Base-by-base conservation (phyloP, 2,888 invertebrate genomes). In the Stratiomys singularior region DNA sequence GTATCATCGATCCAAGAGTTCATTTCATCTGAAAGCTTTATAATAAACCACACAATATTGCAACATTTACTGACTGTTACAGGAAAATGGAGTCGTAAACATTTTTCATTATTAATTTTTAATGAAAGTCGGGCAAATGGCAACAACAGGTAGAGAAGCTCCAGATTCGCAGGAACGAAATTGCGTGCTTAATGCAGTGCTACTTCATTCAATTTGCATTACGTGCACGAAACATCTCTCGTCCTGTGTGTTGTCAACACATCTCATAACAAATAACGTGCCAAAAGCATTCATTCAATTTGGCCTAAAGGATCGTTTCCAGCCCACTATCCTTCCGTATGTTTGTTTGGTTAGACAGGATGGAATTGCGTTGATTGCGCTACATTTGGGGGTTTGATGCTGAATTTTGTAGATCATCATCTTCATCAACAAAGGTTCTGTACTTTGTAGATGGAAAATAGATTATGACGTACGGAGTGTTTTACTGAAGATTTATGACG, bases 141-240 rank as follows among this genome's bases (percentile, higher is more conserved):
- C 15, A 18, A 18, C 23, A 60, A 60, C 60, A 60, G 25, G 60
- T 60, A 21, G 5, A 60, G 25, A 5, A 25, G 4, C 23, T 21
- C 21, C 23, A 23, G n/a, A n/a, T 9, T 56, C 56, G 56, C 5
- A n/a, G 56, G 18, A 18, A 21, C 11, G 21, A 25, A 5, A 18
- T 13, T 18, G 56, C 18, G 60, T 13, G 5, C 23, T n/a, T 60
- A 25, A 60, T 21, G 25, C 37, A 37, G 9, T 37, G 37, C 37
- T 37, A 25, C 60, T 18, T 13, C 60, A 60, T 18, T 21, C 23
- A 60, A 60, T 60, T 60, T 18, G 60, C 60, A 60, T 60, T 60
- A 60, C 60, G 23, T 11, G 60, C 60, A 60, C 60, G 60, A 60
- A 60, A 18, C 13, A 37, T 37, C 37, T 37, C 37, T 9, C 9